phyloP scores from a whole-genome alignment of 2,888 invertebrate genomes.

The Athalia cordata region DNA sequence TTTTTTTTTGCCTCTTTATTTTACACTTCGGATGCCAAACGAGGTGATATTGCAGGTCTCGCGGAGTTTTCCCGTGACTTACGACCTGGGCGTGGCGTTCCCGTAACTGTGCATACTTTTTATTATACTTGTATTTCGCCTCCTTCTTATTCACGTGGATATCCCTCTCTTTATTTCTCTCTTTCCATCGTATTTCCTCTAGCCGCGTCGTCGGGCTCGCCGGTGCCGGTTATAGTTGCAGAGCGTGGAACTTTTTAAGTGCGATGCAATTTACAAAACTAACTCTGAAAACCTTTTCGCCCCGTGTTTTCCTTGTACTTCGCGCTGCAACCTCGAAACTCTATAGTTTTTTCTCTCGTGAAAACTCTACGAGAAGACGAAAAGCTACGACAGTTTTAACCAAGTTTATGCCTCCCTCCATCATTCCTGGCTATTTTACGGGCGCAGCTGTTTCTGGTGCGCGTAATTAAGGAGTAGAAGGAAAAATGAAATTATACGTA shows the following conservation, averaged over 20 bases:
- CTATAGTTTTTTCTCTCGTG: background rate
- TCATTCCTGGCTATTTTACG: too few relatives aligned
- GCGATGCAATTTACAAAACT: conserved; percentile 44
- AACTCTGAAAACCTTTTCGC: conserved; percentile 4
- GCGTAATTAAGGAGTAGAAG: conserved; percentile 29
- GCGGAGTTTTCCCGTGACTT: conserved; percentile 43
- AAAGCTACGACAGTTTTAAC: conserved; percentile 33
- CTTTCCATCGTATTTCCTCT: conserved; percentile 3
- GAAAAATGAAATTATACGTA: conserved; percentile 19
- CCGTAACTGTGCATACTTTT: conserved; percentile 40
- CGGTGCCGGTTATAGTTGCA: background rate
- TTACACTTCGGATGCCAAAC: conserved; percentile 5
- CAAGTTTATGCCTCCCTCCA: conserved; percentile 15
- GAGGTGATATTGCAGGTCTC: background rate
- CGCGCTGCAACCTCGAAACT: background rate
- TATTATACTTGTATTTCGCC: conserved; percentile 41
- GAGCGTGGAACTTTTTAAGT: conserved; percentile 41
- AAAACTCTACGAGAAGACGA: background rate
- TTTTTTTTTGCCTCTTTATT: background rate
- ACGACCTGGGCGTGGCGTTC: conserved; percentile 30
- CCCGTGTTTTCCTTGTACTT: background rate
- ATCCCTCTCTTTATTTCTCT: background rate
- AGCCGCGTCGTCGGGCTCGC: too few relatives aligned
- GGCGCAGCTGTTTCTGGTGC: conserved; percentile 34
- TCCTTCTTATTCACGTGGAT: background rate